A percentile compares a stretch with the other conserved stretches of the same genome.
Conservation (phyloP, 1,140 invertebrate species). For the Drosophila micromelanica region DNA sequence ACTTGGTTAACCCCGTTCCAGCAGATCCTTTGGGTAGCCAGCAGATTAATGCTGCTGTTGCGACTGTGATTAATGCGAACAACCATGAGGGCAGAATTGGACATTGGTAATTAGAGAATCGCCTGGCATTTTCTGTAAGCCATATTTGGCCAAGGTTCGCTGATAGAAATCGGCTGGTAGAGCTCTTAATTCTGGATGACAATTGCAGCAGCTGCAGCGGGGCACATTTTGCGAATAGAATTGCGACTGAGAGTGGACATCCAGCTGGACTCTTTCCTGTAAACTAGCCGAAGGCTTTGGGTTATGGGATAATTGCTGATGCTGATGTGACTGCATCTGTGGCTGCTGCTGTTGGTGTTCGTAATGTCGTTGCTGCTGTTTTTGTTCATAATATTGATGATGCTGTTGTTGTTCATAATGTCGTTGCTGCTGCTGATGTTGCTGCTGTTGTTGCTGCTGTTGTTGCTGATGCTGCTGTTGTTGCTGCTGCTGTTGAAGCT, state of each 20-base stretch:
- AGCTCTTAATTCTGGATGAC: neutral
- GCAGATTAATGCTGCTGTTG: no score
- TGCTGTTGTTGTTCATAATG: neutral
- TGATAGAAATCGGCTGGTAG: constrained; percentile 31
- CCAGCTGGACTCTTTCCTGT: no score
- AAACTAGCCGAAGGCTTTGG: neutral
- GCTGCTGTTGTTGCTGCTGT: neutral
- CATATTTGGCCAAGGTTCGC: constrained; percentile 47
- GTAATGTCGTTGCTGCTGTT: neutral
- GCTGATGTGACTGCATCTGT: neutral
- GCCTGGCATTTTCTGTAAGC: constrained; percentile 19
- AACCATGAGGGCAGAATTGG: neutral
- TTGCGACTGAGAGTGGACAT: neutral
- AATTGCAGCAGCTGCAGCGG: neutral
- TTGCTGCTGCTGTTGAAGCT: neutral
- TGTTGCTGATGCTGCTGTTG: neutral
- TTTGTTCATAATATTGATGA: neutral
- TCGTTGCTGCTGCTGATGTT: neutral
- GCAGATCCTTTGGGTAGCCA: neutral
- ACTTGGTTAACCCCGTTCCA: neutral
- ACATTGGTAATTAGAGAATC: neutral
- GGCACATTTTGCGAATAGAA: neutral
- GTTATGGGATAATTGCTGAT: neutral
- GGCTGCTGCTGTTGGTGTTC: neutral
- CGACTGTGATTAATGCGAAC: neutral